phyloP scores from a whole-genome alignment of 2,113 vertebrate genomes.

The Carettochelys insculpta region DNA sequence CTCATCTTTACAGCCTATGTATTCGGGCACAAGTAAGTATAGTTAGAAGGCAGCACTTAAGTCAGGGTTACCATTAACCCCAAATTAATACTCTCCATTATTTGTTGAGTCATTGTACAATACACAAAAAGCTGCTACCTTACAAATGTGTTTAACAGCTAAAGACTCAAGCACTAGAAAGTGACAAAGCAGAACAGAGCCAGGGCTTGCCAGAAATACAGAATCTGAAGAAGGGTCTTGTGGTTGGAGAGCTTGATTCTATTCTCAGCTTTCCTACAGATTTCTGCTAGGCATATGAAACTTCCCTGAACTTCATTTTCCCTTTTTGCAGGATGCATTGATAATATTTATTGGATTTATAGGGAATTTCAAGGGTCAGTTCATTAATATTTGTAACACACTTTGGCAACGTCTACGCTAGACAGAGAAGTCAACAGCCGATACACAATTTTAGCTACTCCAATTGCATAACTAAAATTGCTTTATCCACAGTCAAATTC shows the following conservation, averaged over 20 bases:
- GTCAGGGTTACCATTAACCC: background rate
- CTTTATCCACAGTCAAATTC: no score
- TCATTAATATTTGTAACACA: conserved; percentile 34
- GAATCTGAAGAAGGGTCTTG: background rate
- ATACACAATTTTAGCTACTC: no score
- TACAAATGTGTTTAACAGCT: background rate
- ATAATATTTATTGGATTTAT: background rate
- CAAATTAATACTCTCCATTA: background rate
- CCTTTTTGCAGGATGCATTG: background rate
- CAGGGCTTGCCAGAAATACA: background rate
- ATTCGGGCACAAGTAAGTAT: background rate
- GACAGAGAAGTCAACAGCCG: no score
- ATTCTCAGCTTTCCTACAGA: conserved; percentile 11
- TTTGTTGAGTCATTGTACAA: background rate
- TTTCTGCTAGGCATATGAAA: background rate
- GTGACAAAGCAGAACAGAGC: background rate
- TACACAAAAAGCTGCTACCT: background rate
- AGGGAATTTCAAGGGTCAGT: conserved; percentile 16
- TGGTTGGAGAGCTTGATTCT: background rate
- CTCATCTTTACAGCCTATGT: background rate
- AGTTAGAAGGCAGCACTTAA: background rate
- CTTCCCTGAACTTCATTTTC: background rate
- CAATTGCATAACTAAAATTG: no score
- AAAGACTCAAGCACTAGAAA: conserved; percentile 2
- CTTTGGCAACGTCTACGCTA: no score